Percentiles rank a stretch among this genome's conserved stretches.
phyloP scores from a whole-genome alignment of 2,888 invertebrate species.

The Acleris emargana region DNA sequence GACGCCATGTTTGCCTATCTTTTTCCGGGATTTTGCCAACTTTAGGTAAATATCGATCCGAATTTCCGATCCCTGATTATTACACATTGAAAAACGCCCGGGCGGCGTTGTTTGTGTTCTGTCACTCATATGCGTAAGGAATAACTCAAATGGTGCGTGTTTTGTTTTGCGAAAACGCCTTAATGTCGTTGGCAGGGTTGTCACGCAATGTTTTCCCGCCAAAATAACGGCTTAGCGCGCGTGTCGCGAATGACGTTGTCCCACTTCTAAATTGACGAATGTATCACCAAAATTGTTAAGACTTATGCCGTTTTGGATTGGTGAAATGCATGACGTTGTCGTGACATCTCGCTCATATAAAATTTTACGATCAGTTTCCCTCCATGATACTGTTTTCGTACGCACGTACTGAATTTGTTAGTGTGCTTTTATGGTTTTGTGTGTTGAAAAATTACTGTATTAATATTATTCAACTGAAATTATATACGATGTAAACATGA shows the following conservation, averaged over 20 bases:
- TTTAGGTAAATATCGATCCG: too few relatives aligned
- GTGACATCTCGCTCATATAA: slow-evolving; percentile 67
- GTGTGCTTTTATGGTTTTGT: slow-evolving; percentile 11
- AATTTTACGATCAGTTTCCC: slow-evolving; percentile 65
- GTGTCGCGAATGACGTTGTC: slow-evolving; percentile 42
- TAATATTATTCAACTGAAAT: background rate
- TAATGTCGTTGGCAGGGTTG: slow-evolving; percentile 54
- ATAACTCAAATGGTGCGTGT: slow-evolving; percentile 65
- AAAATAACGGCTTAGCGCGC: slow-evolving; percentile 54
- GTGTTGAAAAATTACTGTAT: background rate
- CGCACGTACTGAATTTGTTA: slow-evolving; percentile 27
- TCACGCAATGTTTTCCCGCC: slow-evolving; percentile 65
- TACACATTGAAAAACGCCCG: background rate
- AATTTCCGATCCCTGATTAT: too few relatives aligned
- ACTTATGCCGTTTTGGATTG: slow-evolving; percentile 16
- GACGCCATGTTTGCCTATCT: too few relatives aligned
- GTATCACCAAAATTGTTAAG: background rate
- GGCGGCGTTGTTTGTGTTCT: slow-evolving; percentile 14
- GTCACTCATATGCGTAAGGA: slow-evolving; percentile 47
- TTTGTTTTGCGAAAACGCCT: slow-evolving; percentile 56
- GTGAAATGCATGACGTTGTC: slow-evolving; percentile 53
- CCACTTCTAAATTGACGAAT: slow-evolving; percentile 14
- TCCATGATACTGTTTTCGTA: slow-evolving; percentile 55
- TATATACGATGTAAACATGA: too few relatives aligned
- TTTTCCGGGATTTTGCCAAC: too few relatives aligned